Evolutionary conservation across 2,888 invertebrate genomes (phyloP).

Genomic region (Helicoverpa assulta): DNA sequence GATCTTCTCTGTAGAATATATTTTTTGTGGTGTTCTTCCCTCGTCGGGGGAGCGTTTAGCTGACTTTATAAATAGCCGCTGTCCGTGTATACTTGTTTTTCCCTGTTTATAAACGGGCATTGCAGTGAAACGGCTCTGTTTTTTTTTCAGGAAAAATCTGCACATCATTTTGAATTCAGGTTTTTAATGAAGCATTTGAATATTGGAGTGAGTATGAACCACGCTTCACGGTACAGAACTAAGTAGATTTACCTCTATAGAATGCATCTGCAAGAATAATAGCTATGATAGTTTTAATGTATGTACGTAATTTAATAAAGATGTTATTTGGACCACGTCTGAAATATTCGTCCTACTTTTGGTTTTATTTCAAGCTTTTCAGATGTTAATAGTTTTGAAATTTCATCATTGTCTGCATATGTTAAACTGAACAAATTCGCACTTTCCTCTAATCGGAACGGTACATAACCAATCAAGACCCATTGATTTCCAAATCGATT

Average conservation of each 20-base stretch:
- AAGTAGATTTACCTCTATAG: conserved; percentile 4
- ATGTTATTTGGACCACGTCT: too few relatives aligned
- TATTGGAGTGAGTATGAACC: conserved; percentile 1
- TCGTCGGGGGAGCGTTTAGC: conserved; percentile 63
- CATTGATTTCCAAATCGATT: conserved; percentile 49
- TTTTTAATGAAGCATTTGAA: conserved; percentile 19
- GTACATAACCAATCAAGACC: conserved; percentile 46
- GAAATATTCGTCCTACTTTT: too few relatives aligned
- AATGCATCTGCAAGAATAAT: not conserved
- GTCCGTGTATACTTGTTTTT: conserved; percentile 66
- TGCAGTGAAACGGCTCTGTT: conserved; percentile 30
- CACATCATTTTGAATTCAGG: conserved; percentile 32
- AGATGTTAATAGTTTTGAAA: not conserved
- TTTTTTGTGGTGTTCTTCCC: conserved; percentile 35
- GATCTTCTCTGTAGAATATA: conserved; percentile 24
- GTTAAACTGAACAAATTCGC: not conserved
- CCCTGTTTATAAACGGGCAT: conserved; percentile 53
- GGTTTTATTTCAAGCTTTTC: too few relatives aligned
- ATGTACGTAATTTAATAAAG: too few relatives aligned
- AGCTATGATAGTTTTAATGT: too few relatives aligned
- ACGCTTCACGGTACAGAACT: not conserved
- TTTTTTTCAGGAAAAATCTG: conserved; percentile 32
- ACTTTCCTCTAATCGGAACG: conserved; percentile 23
- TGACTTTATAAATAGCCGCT: conserved; percentile 65
- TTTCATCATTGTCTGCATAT: not conserved